A percentile compares a stretch with the other conserved stretches of the same genome.
phyloP scores from a whole-genome alignment of 2,797 vertebrate genomes.

The Prionace glauca region DNA sequence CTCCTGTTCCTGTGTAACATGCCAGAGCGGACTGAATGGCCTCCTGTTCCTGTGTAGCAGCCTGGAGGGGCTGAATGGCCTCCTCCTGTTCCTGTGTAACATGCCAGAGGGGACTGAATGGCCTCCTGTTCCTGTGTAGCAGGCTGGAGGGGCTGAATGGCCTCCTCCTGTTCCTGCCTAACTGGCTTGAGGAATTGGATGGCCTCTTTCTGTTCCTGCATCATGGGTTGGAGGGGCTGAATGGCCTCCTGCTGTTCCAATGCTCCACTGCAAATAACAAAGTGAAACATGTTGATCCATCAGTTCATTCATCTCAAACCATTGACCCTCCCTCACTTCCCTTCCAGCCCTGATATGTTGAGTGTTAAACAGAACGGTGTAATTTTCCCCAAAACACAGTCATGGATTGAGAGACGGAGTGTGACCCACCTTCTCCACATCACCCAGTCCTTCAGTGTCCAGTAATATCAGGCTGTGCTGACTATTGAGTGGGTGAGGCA shows the following conservation, averaged over 20 bases:
- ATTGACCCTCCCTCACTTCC: not conserved
- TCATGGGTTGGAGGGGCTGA: no score
- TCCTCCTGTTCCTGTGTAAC: not conserved
- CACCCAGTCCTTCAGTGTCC: constrained; percentile 18
- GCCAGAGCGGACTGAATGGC: no score
- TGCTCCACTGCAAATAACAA: not conserved
- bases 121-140: not conserved
- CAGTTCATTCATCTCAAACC: not conserved
- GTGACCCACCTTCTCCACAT: constrained; percentile 22
- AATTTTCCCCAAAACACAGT: not conserved
- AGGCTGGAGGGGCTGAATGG: not conserved
- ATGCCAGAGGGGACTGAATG: not conserved
- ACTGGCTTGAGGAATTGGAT: no score
- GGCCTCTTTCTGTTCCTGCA: no score
- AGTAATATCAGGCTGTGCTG: not conserved
- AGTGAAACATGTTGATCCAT: not conserved
- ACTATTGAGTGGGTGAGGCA: not conserved
- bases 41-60: no score
- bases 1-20: no score
- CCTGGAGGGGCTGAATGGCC: no score
- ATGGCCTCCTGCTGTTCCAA: not conserved
- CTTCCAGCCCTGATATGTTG: not conserved
- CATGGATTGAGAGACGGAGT: not conserved
- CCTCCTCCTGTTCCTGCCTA: not conserved
- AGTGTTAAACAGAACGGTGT: not conserved